Evolutionary conservation across 2,888 invertebrate species (phyloP), one percentile per base, ranked within the genome.

Genomic region (Drosophila macrospina): DNA sequence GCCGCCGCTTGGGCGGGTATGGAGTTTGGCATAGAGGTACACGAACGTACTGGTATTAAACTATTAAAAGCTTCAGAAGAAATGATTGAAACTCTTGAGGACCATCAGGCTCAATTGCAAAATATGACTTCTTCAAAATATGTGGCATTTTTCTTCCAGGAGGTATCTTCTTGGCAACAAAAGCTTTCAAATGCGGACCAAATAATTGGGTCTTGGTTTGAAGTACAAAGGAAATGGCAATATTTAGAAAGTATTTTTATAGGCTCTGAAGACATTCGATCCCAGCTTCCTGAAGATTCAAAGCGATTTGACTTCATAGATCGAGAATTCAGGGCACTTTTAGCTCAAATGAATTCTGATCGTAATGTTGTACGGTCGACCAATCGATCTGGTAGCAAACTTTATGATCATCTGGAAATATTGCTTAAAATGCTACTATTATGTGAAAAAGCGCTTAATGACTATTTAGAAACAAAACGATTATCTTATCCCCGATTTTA

Each of bases 201-300:
- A 78, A 97, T 96, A 0, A 96, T 96, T 41, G 93, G 94, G 24
- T 92, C 95, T 0, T 97, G 96, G 96, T 96, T 97, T 88, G 98
- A 98, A 89, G 98, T 98, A 4, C 98, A 98, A 92, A 93, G 98
- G 44, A 97, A 97, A 69, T 99, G 98, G 98, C 95, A 96, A 90
- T 97, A 98, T 90, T 93, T 98, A 71, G 98, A 98, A 91, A 97
- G 97, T 81, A 98, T 99, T 80, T 99, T 98, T 90, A 96, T 98
- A 50, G 98, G 98, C 0, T 98, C 98, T 0, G 98, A 98, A 90
- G 98, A 99, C 91, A 98, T 99, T 84, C 93, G 98, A 55, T 94
- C 95, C 42, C 98, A 98, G 91, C 92, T 98, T 56, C 98, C 98
- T 0, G 96, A 96, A 86, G 98, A 98, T 90, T 97, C 98, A 0